Conservation (phyloP, 2,113 vertebrate species). For the Lophochroa leadbeateri region DNA sequence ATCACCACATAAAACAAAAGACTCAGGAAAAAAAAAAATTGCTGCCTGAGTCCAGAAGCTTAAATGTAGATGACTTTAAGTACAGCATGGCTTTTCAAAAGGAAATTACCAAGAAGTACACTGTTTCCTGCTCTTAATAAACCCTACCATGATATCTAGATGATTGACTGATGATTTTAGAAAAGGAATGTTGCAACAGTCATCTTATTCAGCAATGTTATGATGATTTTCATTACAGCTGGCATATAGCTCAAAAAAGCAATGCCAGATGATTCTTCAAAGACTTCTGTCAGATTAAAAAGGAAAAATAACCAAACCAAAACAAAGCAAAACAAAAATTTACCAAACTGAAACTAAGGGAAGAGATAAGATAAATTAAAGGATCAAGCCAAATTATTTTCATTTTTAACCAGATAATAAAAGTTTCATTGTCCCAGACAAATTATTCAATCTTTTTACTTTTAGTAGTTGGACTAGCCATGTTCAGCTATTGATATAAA, state of each 20-base stretch:
- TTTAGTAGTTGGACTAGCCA: background rate
- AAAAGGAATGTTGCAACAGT: background rate
- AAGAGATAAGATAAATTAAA: background rate
- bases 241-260: background rate
- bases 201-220: background rate
- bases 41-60: background rate
- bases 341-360: background rate
- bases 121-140: background rate
- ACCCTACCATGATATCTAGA: background rate
- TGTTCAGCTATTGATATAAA: background rate
- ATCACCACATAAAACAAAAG: background rate
- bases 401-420: background rate
- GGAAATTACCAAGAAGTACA: background rate
- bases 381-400: background rate
- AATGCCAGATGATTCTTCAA: background rate
- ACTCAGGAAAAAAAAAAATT: background rate
- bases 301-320: background rate
- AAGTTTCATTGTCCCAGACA: background rate
- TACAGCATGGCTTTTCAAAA: background rate
- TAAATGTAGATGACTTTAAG: background rate
- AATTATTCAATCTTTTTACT: background rate
- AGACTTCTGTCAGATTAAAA: background rate
- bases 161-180: background rate
- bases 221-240: background rate
- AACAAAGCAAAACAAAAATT: background rate